These are phyloP conservation scores for Leptopilina clavipes DNA, from an alignment of 1,140 invertebrate species.

Conservation along the genomic window DNA sequence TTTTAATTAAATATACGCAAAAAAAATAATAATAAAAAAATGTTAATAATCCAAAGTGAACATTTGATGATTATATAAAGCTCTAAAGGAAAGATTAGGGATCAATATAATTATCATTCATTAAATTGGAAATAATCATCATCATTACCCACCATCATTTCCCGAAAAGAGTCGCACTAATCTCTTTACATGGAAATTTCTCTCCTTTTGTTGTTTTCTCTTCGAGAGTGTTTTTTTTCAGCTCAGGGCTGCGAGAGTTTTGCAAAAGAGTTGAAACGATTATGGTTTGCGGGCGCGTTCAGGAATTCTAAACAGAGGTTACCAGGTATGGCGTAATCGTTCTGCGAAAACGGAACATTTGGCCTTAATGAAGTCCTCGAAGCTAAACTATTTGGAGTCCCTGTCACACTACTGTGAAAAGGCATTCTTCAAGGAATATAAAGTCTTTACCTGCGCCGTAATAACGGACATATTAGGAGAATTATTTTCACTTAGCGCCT, in stretches of 20 bases:
- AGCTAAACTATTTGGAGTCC: slow-evolving; percentile 6
- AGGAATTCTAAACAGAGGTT: slow-evolving; percentile 31
- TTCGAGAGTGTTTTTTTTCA: slow-evolving; percentile 3
- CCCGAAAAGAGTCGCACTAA: too few relatives aligned
- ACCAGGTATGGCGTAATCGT: slow-evolving; percentile 15
- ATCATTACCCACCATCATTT: too few relatives aligned
- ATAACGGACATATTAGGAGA: too few relatives aligned
- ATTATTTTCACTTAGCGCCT: too few relatives aligned
- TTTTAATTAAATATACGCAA: background rate
- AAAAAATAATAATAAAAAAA: slow-evolving; percentile 1
- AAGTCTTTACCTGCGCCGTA: background rate
- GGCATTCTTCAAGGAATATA: background rate
- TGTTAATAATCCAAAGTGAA: too few relatives aligned
- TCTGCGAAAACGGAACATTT: slow-evolving; percentile 19
- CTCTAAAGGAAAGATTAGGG: too few relatives aligned
- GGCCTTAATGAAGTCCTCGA: slow-evolving; percentile 18
- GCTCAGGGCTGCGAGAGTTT: slow-evolving; percentile 6
- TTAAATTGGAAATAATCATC: too few relatives aligned
- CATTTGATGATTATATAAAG: too few relatives aligned
- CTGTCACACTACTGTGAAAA: slow-evolving; percentile 8
- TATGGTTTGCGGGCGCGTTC: slow-evolving; percentile 30
- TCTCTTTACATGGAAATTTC: background rate
- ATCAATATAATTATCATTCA: too few relatives aligned
- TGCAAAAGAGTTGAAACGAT: slow-evolving; percentile 23
- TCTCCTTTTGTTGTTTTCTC: background rate